phyloP scores from a whole-genome alignment of 2,888 invertebrate species.

The Neoitamus cyanurus region DNA sequence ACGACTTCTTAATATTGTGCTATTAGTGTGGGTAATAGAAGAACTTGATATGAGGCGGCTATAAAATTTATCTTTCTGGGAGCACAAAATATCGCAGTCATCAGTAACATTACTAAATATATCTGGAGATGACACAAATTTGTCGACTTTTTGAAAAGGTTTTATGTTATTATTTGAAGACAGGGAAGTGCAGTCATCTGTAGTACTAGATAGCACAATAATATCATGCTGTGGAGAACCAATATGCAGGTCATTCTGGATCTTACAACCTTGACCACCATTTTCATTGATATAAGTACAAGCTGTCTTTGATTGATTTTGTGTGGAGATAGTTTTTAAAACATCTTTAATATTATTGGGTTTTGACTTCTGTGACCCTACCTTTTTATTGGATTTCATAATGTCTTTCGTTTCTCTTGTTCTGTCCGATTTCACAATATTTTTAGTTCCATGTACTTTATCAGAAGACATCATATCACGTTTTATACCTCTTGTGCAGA shows the following conservation, averaged over 20 bases:
- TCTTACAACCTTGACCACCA: not conserved
- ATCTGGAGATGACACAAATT: slow-evolving; percentile 46
- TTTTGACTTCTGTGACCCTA: not conserved
- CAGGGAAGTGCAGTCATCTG: slow-evolving; percentile 6
- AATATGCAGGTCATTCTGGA: slow-evolving; percentile 31
- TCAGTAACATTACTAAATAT: slow-evolving; percentile 35
- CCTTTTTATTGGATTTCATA: not conserved
- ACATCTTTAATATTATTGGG: not conserved
- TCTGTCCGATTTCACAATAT: not conserved
- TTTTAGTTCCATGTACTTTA: not conserved
- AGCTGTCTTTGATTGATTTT: not conserved
- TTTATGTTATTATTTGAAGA: not conserved
- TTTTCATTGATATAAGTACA: not conserved
- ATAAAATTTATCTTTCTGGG: slow-evolving; percentile 59
- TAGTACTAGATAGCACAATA: slow-evolving; percentile 43
- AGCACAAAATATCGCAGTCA: slow-evolving; percentile 55
- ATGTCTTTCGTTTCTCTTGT: not conserved
- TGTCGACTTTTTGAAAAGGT: not conserved
- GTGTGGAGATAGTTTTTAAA: not conserved
- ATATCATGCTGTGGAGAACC: slow-evolving; percentile 22
- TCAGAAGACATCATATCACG: not conserved
- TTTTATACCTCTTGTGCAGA: not conserved
- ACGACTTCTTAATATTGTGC: not conserved
- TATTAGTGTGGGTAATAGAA: slow-evolving; percentile 52
- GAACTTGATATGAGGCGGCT: slow-evolving; percentile 61